A percentile compares a stretch with the other conserved stretches of the same genome.
Evolutionary conservation across 2,113 vertebrate genomes (phyloP).

Genomic region (Ammospiza caudacuta): DNA sequence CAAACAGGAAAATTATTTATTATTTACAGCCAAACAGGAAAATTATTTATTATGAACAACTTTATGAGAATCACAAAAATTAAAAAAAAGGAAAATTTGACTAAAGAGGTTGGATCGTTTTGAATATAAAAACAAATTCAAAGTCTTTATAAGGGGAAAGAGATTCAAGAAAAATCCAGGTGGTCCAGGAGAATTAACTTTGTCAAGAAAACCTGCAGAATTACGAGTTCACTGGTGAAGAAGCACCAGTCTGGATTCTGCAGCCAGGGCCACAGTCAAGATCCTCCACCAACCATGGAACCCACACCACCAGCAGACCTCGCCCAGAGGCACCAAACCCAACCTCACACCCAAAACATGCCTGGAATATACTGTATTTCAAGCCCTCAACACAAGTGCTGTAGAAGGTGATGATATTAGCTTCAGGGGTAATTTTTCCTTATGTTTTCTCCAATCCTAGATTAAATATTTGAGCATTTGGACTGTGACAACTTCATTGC

Average conservation of each 20-base stretch:
- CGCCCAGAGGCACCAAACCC: neutral
- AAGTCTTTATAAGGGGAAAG: neutral
- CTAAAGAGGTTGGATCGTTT: neutral
- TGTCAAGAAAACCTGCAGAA: neutral
- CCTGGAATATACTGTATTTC: neutral
- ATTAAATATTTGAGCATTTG: neutral
- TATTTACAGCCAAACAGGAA: neutral
- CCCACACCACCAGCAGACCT: neutral
- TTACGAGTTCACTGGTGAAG: neutral
- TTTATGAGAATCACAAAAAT: neutral
- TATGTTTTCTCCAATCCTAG: neutral
- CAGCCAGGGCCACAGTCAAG: neutral
- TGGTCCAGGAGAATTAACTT: neutral
- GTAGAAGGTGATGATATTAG: neutral
- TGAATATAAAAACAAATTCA: neutral
- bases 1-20: neutral
- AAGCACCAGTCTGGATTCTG: neutral
- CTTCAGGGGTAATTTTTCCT: neutral
- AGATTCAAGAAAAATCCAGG: neutral
- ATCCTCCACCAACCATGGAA: neutral
- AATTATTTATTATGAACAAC: neutral
- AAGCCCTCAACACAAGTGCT: neutral
- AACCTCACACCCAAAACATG: neutral
- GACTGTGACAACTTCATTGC: neutral
- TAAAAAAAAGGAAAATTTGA: neutral